Percentiles rank a stretch among this genome's conserved stretches.
phyloP scores from a whole-genome alignment of 2,113 vertebrate species.

The Tenebrosternarchus preto region DNA sequence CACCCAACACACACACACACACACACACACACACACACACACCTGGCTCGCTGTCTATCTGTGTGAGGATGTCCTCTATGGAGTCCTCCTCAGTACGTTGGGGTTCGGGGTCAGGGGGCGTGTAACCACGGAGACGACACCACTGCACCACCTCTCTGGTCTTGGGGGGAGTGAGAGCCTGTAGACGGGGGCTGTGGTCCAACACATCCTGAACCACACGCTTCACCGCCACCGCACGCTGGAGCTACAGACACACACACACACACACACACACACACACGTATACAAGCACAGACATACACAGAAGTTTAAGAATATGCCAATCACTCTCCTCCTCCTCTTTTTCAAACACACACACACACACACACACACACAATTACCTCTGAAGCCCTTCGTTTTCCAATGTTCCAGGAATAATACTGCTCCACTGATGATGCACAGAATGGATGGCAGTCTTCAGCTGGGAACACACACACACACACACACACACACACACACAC shows the following conservation, averaged over 20 bases:
- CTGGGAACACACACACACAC: slow-evolving; percentile 60
- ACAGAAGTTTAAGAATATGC: no score
- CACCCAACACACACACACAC: background rate
- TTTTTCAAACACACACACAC: slow-evolving; percentile 12
- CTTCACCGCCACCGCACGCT: slow-evolving; percentile 89
- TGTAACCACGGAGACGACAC: slow-evolving; percentile 94
- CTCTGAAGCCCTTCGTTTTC: slow-evolving; percentile 94
- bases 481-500: slow-evolving; percentile 6
- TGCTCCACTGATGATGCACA: slow-evolving; percentile 90
- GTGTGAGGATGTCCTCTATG: slow-evolving; percentile 93
- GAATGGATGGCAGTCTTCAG: slow-evolving; percentile 87
- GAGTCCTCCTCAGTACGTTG: slow-evolving; percentile 83
- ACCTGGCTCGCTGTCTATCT: slow-evolving; percentile 96
- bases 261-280: slow-evolving; percentile 43
- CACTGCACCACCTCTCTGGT: slow-evolving; percentile 92
- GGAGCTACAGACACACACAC: slow-evolving; percentile 76
- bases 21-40: background rate
- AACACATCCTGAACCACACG: slow-evolving; percentile 89
- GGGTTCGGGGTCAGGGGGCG: slow-evolving; percentile 88
- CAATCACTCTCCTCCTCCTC: no score
- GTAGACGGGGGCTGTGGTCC: slow-evolving; percentile 86
- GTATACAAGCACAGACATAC: slow-evolving; percentile 22
- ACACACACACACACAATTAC: slow-evolving; percentile 69
- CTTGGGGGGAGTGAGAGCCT: slow-evolving; percentile 82
- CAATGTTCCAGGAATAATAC: slow-evolving; percentile 97